These are phyloP conservation scores for Saccostrea cuccullata DNA, from an alignment of 1,140 invertebrate species.

Conservation along the genomic window DNA sequence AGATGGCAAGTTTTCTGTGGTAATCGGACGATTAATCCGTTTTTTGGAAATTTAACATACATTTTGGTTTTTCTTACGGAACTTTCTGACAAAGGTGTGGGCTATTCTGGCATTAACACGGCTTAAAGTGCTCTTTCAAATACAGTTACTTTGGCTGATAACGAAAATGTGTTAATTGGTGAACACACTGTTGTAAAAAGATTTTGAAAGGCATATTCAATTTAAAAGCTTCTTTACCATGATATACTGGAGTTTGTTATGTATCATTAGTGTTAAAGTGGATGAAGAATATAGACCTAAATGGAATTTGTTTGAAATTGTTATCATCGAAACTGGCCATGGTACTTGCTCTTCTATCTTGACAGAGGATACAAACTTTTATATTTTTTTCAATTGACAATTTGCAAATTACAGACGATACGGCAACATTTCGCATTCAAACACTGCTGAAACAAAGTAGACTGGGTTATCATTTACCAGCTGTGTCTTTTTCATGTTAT, in stretches of 20 bases:
- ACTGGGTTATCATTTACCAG: slow-evolving; percentile 35
- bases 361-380: slow-evolving; percentile 40
- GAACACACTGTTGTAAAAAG: slow-evolving; percentile 50
- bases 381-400: slow-evolving; percentile 29
- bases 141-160: slow-evolving; percentile 33
- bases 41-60: slow-evolving; percentile 36
- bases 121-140: slow-evolving; percentile 38
- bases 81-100: slow-evolving; percentile 45
- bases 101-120: slow-evolving; percentile 47
- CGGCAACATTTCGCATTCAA: background rate
- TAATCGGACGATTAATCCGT: slow-evolving; percentile 35
- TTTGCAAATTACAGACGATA: background rate
- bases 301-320: slow-evolving; percentile 17
- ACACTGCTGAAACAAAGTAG: slow-evolving; percentile 42
- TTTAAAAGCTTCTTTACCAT: slow-evolving; percentile 37
- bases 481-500: slow-evolving; percentile 3
- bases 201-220: slow-evolving; percentile 56
- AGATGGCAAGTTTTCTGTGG: background rate
- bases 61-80: slow-evolving; percentile 49
- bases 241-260: slow-evolving; percentile 45
- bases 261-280: slow-evolving; percentile 47
- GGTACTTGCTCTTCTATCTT: slow-evolving; percentile 45
- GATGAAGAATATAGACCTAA: slow-evolving; percentile 32
- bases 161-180: slow-evolving; percentile 28
- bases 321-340: slow-evolving; percentile 44